Percentiles rank a stretch among this genome's conserved stretches.
Conservation (phyloP, 2,113 vertebrate species). For the Conger conger region DNA sequence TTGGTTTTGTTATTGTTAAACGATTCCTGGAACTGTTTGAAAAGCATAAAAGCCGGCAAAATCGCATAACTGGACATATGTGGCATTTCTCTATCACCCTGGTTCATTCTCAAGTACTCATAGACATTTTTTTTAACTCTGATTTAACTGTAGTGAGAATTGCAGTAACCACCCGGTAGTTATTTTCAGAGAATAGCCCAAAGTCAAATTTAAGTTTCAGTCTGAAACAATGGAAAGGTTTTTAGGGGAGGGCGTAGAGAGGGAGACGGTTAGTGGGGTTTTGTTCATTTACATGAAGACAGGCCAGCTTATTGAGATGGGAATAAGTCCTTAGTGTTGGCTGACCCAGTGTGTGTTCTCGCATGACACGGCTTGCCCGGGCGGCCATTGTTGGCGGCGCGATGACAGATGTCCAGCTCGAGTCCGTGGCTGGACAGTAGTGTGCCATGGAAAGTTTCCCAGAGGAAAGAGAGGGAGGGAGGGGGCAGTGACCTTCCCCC, state of each 20-base stretch:
- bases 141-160: neutral
- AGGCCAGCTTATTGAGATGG: conserved; percentile 62
- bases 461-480: conserved; percentile 9
- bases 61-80: neutral
- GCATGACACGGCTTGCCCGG: neutral
- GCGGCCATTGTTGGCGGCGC: conserved; percentile 14
- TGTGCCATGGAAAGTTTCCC: conserved; percentile 59
- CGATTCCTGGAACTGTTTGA: too few relatives aligned
- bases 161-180: neutral
- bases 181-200: neutral
- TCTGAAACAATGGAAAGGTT: neutral
- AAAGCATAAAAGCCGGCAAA: neutral
- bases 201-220: neutral
- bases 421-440: neutral
- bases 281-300: neutral
- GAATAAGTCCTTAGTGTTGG: conserved; percentile 70
- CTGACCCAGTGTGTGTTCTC: conserved; percentile 62
- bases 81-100: neutral
- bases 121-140: neutral
- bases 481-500: conserved; percentile 38
- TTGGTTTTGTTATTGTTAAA: too few relatives aligned
- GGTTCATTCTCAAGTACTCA: neutral
- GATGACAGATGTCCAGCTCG: conserved; percentile 58
- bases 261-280: neutral
- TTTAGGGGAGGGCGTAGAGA: neutral